Conservation (phyloP, 2,888 invertebrate genomes). For the Caenorhabditis imperialis region DNA sequence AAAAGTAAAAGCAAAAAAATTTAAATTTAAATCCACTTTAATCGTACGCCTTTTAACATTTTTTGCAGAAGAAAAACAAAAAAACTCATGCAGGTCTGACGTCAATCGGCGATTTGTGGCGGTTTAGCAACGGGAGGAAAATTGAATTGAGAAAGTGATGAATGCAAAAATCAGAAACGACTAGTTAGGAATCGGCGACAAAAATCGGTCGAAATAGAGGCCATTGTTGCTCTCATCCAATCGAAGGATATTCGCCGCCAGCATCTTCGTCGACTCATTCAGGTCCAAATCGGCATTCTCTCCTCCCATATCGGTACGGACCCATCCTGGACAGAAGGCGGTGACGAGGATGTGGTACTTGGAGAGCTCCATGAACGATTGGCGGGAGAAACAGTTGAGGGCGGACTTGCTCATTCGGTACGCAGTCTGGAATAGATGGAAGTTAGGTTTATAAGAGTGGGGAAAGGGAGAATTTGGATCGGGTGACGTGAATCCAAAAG, state of each 20-base stretch:
- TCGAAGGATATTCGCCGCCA: constrained; percentile 31
- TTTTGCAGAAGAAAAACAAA: constrained; percentile 19
- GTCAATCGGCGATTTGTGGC: constrained; percentile 19
- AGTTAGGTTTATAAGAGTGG: background rate
- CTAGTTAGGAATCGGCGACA: constrained; percentile 39
- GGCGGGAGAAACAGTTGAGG: constrained; percentile 63
- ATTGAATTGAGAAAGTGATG: constrained; percentile 17
- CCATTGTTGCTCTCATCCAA: constrained; percentile 37
- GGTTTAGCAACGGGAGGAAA: constrained; percentile 14
- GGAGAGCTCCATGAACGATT: constrained; percentile 49
- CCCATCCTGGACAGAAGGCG: constrained; percentile 68
- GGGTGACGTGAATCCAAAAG: no score
- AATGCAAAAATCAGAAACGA: constrained; percentile 5
- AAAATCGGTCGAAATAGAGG: constrained; percentile 32
- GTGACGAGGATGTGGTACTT: constrained; percentile 53
- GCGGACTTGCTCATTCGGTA: constrained; percentile 63
- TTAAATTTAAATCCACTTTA: no score
- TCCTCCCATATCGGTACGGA: constrained; percentile 70
- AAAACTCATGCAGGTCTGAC: constrained; percentile 16
- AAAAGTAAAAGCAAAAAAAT: no score
- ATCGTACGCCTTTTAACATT: no score
- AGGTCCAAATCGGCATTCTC: constrained; percentile 52
- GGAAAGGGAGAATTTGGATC: no score
- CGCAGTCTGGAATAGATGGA: constrained; percentile 16
- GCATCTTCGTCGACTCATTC: constrained; percentile 29